A percentile compares a stretch with the other conserved stretches of the same genome.
Conservation (phyloP, 1,140 invertebrate species). For the Drosophila watanabei region DNA sequence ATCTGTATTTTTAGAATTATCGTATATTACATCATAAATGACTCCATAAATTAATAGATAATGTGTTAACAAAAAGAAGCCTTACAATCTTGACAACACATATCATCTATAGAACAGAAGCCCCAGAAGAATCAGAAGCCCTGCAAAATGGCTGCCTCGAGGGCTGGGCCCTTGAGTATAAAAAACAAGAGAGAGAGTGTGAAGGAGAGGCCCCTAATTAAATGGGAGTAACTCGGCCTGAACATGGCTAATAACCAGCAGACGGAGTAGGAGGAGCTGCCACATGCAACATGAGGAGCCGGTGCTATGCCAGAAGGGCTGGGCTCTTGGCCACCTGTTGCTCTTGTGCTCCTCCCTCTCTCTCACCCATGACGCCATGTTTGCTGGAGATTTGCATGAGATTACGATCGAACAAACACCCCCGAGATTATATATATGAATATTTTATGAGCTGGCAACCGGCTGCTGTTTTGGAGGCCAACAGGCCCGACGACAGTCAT, state of each 20-base stretch:
- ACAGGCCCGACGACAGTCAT: constrained; percentile 32
- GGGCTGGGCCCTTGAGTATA: constrained; percentile 8
- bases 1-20: not conserved
- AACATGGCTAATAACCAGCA: constrained; percentile 66
- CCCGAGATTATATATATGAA: constrained; percentile 38
- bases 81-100: not conserved
- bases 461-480: constrained; percentile 60
- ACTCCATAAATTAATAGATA: too few species aligned
- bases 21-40: too few species aligned
- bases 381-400: constrained; percentile 39
- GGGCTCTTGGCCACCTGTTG: constrained; percentile 55
- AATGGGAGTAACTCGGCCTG: constrained; percentile 72
- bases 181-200: constrained; percentile 24
- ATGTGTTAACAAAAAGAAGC: not conserved
- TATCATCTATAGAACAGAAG: constrained; percentile 12
- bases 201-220: constrained; percentile 67
- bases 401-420: constrained; percentile 32
- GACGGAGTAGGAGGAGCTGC: constrained; percentile 20
- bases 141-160: constrained; percentile 35
- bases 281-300: constrained; percentile 30
- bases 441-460: constrained; percentile 52
- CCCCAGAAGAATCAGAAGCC: constrained; percentile 7
- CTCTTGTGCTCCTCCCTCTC: constrained; percentile 22
- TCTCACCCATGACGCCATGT: constrained; percentile 57
- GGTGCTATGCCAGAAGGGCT: constrained; percentile 44